phyloP scores from a whole-genome alignment of 2,797 vertebrate species.

The Agapornis canus region DNA sequence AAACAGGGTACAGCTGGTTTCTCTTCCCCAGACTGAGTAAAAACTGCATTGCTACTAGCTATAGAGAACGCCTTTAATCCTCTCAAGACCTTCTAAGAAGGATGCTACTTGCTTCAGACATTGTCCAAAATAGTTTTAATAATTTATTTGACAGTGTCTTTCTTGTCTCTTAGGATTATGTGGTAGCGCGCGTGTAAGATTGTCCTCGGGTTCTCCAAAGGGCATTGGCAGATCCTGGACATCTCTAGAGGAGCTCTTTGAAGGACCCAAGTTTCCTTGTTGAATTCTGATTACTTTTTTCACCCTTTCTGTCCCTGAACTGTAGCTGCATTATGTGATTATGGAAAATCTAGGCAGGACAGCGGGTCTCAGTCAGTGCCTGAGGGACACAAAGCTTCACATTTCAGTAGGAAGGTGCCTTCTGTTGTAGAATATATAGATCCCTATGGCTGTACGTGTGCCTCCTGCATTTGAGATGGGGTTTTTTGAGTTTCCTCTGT shows the following conservation, averaged over 20 bases:
- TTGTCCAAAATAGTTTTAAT: constrained; percentile 31
- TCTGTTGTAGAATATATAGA: not conserved
- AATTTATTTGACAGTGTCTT: constrained; percentile 17
- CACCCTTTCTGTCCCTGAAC: not conserved
- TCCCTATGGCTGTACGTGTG: not conserved
- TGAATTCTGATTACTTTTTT: not conserved
- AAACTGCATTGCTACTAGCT: not conserved
- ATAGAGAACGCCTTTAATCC: constrained; percentile 36
- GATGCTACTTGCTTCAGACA: not conserved
- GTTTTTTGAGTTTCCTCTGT: not conserved
- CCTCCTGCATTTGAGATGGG: not conserved
- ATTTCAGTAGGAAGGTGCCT: not conserved
- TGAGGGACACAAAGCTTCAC: not conserved
- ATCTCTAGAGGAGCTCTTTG: not conserved
- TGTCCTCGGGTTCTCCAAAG: constrained; percentile 14
- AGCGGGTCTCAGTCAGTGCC: not conserved
- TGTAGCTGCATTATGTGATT: not conserved
- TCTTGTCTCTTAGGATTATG: not conserved
- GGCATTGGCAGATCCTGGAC: not conserved
- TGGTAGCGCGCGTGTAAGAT: not conserved
- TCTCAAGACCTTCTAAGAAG: constrained; percentile 56
- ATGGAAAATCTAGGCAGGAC: not conserved
- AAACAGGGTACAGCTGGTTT: not conserved
- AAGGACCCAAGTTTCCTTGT: not conserved
- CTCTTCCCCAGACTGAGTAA: not conserved